phyloP scores from a whole-genome alignment of 2,888 invertebrate species.

The Hermaeophaga mercurialis region DNA sequence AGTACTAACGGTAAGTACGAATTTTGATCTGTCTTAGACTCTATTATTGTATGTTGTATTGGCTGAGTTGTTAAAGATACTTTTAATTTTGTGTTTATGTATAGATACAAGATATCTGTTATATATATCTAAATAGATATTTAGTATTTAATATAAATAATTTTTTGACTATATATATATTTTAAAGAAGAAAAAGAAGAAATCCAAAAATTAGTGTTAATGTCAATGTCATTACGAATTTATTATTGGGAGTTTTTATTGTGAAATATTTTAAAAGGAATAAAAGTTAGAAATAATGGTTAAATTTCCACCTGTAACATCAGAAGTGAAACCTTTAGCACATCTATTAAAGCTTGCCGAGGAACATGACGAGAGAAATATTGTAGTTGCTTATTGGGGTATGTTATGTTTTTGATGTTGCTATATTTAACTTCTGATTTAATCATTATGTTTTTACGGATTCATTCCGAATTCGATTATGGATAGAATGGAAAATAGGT shows the following conservation, averaged over 20 bases:
- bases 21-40: too few relatives aligned
- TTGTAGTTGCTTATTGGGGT: constrained; percentile 93
- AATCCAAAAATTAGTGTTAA: not conserved
- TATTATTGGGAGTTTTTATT: not conserved
- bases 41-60: too few relatives aligned
- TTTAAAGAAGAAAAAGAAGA: too few relatives aligned
- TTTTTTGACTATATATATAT: too few relatives aligned
- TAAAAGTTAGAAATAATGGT: constrained; percentile 28
- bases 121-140: too few relatives aligned
- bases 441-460: not conserved
- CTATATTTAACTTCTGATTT: not conserved
- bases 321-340: constrained; percentile 81
- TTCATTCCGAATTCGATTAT: not conserved
- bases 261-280: not conserved
- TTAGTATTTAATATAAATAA: too few relatives aligned
- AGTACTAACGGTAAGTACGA: too few relatives aligned
- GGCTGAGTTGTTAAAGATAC: too few relatives aligned
- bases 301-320: constrained; percentile 72
- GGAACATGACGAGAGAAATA: constrained; percentile 90
- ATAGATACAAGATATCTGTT: too few relatives aligned
- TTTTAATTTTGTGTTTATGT: too few relatives aligned
- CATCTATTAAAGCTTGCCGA: constrained; percentile 90
- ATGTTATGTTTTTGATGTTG: too few relatives aligned
- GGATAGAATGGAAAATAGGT: too few relatives aligned
- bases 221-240: not conserved